These are phyloP conservation scores for Amazona vittata DNA, from an alignment of 2,113 vertebrate genomes.

Conservation along the genomic window DNA sequence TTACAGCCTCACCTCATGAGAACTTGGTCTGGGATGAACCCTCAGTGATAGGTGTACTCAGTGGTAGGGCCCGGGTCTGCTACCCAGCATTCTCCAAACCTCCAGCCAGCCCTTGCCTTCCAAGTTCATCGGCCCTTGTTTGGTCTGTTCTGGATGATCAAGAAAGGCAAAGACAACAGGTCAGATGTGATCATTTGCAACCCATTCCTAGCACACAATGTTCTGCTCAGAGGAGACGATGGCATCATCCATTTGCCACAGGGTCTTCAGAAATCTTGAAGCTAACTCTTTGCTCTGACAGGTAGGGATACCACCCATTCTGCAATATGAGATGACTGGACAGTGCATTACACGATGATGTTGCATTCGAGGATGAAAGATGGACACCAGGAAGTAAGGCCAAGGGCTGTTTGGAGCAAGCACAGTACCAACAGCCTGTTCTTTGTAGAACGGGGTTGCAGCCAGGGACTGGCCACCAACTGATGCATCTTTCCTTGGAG, in stretches of 20 bases:
- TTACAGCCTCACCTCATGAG: background rate
- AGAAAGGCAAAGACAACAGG: background rate
- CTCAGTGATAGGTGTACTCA: background rate
- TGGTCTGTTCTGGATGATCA: background rate
- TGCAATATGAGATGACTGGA: background rate
- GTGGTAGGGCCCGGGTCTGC: background rate
- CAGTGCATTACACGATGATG: background rate
- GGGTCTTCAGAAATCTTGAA: background rate
- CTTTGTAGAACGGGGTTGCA: background rate
- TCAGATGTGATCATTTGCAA: background rate
- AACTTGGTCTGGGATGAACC: background rate
- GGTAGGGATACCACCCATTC: too few relatives aligned
- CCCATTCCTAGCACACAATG: background rate
- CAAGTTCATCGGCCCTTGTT: background rate
- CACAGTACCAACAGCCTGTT: background rate
- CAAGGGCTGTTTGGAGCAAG: background rate
- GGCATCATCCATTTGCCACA: background rate
- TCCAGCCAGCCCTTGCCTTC: background rate
- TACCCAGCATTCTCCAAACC: background rate
- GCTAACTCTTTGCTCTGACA: background rate
- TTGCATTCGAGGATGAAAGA: background rate
- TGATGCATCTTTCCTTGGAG: background rate
- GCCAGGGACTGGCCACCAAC: background rate
- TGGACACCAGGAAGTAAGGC: background rate
- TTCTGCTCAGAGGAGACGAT: background rate